A percentile compares a stretch with the other conserved stretches of the same genome.
Conservation (phyloP, 2,113 vertebrate species). For the Hippocampus abdominalis region DNA sequence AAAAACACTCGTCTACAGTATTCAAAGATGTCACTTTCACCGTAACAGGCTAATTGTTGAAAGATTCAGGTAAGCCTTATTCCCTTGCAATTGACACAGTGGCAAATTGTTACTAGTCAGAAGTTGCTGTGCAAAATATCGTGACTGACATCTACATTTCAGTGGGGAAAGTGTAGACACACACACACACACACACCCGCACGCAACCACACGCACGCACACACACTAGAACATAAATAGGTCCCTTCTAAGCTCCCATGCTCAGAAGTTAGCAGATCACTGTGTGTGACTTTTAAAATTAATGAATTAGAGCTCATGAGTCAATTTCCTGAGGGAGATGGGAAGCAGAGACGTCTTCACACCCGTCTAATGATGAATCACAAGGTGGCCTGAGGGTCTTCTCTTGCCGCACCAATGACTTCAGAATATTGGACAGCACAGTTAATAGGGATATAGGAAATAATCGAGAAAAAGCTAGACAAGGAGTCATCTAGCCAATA, state of each 20-base stretch:
- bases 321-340: conserved; percentile 24
- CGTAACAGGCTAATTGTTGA: background rate
- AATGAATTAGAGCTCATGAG: conserved; percentile 37
- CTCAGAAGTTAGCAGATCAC: conserved; percentile 20
- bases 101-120: background rate
- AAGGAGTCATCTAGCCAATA: conserved; percentile 15
- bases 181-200: background rate
- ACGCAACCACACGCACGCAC: background rate
- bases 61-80: background rate
- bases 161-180: background rate
- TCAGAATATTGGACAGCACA: conserved; percentile 29
- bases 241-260: background rate
- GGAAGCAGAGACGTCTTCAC: conserved; percentile 34
- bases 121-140: background rate
- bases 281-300: conserved; percentile 44
- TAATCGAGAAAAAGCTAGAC: conserved; percentile 34
- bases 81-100: background rate
- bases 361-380: conserved; percentile 62
- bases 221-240: background rate
- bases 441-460: conserved; percentile 31
- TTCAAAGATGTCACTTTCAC: background rate
- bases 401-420: conserved; percentile 32
- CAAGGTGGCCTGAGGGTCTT: conserved; percentile 36
- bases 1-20: background rate
- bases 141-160: background rate